Base-by-base conservation (phyloP, 2,888 invertebrate species). In the Latrodectus hesperus region DNA sequence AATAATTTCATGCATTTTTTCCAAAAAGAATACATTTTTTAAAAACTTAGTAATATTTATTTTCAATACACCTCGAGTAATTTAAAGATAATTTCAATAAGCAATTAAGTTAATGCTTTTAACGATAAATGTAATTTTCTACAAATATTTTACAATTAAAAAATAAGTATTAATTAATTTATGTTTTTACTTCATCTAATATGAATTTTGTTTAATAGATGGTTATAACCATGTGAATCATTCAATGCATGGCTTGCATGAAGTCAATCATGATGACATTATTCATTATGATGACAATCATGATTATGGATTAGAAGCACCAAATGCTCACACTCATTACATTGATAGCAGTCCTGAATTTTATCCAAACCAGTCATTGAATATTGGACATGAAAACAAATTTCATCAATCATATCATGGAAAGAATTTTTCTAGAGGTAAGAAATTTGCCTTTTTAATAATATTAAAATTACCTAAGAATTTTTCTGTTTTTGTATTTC, bases 241-340 rank as follows among this genome's bases (percentile, higher is more conserved):
- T 79, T 89, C 90, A 10, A 89, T 90, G 88, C 90, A 90, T 76
- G 89, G 90, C 11, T 78, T 90, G 12, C 90, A 90, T 81, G 90
- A 90, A 26, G 88, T 90, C 49, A 87, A 78, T 52, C 90, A 90
- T 70, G 90, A 90, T 49, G 90, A 90, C 0, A 89, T 90, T 70
- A 84, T 90, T 14, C 89, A 88, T 26, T 89, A 86, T 77, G 90
- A 90, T 38, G 90, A 90, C 74, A 78, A 82, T 16, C 90, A 89
- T 64, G 90, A 90, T n/a, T 90, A 90, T 77, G 90, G 90, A 26
- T 80, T 90, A 49, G 90, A 90, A 70, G 84, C 90, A n/a, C 87
- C 89, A 10, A 82, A 80, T 72, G 76, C 89, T 55, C 86, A 89
- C 65, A 84, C 74, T 52, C 77, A 82, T 53, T 90, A 90, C 71